Conservation (phyloP, 2,113 vertebrate genomes). For the Athene noctua region DNA sequence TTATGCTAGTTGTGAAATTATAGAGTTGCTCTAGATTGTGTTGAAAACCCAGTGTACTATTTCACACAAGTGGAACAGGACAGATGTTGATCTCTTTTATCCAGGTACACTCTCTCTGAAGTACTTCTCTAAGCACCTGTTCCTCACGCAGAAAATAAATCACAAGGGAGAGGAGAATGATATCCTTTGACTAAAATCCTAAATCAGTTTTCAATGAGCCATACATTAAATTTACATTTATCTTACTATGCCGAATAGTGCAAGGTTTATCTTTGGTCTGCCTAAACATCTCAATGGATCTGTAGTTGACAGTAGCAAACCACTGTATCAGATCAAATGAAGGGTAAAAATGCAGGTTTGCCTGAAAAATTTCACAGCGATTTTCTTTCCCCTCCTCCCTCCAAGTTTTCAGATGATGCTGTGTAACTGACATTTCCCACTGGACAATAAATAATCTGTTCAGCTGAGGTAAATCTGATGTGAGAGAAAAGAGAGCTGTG, state of each 20-base stretch:
- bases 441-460: slow-evolving; percentile 33
- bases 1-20: not conserved
- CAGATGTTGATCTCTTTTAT: not conserved
- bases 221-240: not conserved
- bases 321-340: slow-evolving; percentile 40
- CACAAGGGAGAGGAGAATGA: not conserved
- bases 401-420: slow-evolving; percentile 10
- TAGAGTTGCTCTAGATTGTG: not conserved
- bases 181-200: not conserved
- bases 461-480: not conserved
- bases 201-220: not conserved
- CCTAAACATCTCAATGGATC: not conserved
- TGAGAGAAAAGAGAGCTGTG: not conserved
- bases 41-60: not conserved
- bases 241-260: not conserved
- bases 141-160: not conserved
- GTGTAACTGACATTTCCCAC: not conserved
- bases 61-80: not conserved
- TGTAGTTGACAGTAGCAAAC: slow-evolving; percentile 9
- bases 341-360: slow-evolving; percentile 30
- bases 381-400: not conserved
- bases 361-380: slow-evolving; percentile 6
- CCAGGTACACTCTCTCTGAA: not conserved
- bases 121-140: not conserved
- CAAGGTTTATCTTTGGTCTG: not conserved